Base-by-base conservation (phyloP, 30 jellyfish, hydroid and myxozoan genomes). In the Aurelia sp. region DNA sequence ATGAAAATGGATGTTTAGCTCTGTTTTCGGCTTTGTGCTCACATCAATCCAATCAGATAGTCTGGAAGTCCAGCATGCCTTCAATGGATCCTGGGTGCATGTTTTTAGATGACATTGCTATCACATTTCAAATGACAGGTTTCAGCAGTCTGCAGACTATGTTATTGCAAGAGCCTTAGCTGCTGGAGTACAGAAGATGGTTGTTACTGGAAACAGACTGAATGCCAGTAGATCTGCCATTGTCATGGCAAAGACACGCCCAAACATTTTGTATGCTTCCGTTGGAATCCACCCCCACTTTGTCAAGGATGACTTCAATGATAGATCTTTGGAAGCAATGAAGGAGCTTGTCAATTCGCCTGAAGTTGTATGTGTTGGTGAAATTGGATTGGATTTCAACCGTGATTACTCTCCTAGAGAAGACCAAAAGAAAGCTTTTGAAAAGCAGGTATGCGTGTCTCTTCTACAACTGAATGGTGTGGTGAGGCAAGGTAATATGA, bases 221-320 rank as follows among this genome's bases (percentile, higher is more conserved):
- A 86, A 86, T 67, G 79, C 95, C 12, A 79, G 96, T 79, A 86
- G 76, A 67, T 57, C 98, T 12, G 96, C 98, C 11, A 85, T 92
- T n/a, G 98, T 92, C 65, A 92, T 92, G 98, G 91, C 98, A 53
- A 86, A 86, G 67, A 92, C 98, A 2, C 89, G 98, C 11, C 98
- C 98, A 52, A 84, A 86, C 47, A 86, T 92, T 12, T 51, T 92
- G 67, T 87, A 80, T 74, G 98, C 98, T 15, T 94, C 98, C 41
- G 90, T 87, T 61, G 98, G 98, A 52, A 92, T 92, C 61, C 98
- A 92, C 65, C 98, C 98, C 30, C 98, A 92, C 67, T 92, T 86
- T 87, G 97, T 87, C 17, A 92, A 92, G 69, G 96, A 86, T 69
- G 98, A 92, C 44, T 92, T 91, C 91, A 92, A 57, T 44, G 96